phyloP scores from a whole-genome alignment of 2,888 invertebrate genomes.

The Idaea biselata region DNA sequence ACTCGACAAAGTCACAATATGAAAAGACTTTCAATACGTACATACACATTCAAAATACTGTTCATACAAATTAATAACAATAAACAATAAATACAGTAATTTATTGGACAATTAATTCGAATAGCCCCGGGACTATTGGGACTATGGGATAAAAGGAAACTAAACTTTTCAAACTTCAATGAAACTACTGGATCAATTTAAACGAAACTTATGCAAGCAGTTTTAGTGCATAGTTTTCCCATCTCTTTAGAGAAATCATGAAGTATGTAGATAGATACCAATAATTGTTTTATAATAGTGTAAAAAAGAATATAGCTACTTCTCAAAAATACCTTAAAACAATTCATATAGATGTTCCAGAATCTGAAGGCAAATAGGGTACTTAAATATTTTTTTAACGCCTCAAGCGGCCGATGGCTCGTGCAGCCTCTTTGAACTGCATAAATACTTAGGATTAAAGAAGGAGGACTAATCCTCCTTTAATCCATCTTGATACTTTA shows the following conservation, averaged over 20 bases:
- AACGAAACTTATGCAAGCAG: not conserved
- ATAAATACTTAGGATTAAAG: no score
- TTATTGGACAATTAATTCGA: constrained; percentile 73
- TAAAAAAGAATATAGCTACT: not conserved
- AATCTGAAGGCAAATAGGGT: no score
- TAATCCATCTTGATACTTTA: no score
- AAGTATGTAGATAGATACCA: not conserved
- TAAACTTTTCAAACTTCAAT: constrained; percentile 47
- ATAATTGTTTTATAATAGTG: not conserved
- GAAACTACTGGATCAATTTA: constrained; percentile 37
- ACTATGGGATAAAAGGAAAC: constrained; percentile 28
- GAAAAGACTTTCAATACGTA: constrained; percentile 69
- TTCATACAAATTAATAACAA: constrained; percentile 73
- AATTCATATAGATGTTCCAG: no score
- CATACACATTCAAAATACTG: constrained; percentile 69
- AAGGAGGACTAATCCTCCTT: no score
- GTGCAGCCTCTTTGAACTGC: no score
- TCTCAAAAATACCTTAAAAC: not conserved
- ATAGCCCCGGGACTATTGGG: constrained; percentile 23
- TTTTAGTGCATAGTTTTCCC: not conserved
- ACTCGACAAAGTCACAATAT: constrained; percentile 77
- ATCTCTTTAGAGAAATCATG: not conserved
- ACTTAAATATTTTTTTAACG: no score
- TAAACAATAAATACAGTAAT: constrained; percentile 72
- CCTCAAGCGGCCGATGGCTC: no score